Evolutionary conservation across 1,140 invertebrate genomes (phyloP).

Genomic region (Drosophila sp.): DNA sequence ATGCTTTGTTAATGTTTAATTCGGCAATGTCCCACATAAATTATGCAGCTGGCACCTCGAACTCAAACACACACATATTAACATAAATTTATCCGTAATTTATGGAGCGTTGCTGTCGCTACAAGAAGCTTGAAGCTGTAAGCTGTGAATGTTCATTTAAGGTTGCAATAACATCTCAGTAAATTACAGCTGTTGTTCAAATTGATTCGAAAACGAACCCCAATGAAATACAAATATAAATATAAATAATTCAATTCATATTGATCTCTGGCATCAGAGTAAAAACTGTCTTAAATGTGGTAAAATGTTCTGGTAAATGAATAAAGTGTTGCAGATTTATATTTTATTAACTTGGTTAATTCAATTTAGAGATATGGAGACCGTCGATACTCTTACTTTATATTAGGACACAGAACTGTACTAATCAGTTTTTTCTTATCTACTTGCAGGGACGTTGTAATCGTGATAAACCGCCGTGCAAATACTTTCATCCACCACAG

Average conservation of each 20-base stretch:
- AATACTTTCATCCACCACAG: constrained; percentile 99
- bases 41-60: constrained; percentile 6
- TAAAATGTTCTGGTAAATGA: too few relatives aligned
- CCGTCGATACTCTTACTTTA: too few relatives aligned
- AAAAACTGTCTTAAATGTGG: too few relatives aligned
- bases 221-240: constrained; percentile 1
- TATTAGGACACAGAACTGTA: neutral
- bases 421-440: constrained; percentile 37
- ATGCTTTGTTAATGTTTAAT: constrained; percentile 29
- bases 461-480: constrained; percentile 99
- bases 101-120: constrained; percentile 44
- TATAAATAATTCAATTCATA: neutral
- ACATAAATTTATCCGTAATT: constrained; percentile 62
- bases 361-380: too few relatives aligned
- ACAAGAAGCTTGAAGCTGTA: constrained; percentile 5
- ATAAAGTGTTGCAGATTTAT: too few relatives aligned
- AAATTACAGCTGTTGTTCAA: constrained; percentile 13
- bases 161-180: neutral
- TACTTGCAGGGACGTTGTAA: constrained; percentile 98
- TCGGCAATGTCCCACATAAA: constrained; percentile 38
- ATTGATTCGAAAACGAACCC: constrained; percentile 1
- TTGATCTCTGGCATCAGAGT: too few relatives aligned
- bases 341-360: too few relatives aligned
- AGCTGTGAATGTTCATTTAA: neutral
- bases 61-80: constrained; percentile 25